phyloP scores from a whole-genome alignment of 2,888 invertebrate species.

The Netelia inedita region DNA sequence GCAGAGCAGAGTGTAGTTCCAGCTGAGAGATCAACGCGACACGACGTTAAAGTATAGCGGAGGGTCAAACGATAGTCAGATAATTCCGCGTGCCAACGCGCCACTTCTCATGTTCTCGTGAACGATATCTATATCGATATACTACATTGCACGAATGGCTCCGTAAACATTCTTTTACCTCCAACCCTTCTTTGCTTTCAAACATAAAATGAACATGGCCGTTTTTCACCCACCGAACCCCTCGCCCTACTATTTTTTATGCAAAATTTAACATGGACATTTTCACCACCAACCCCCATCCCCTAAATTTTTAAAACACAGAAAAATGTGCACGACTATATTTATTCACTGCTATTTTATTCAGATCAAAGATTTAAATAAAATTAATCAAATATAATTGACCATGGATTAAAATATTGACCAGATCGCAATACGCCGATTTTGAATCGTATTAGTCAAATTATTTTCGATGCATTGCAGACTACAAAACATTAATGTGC shows the following conservation, averaged over 20 bases:
- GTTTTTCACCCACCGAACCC: not conserved
- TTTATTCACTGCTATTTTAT: too few species aligned
- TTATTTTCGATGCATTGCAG: too few species aligned
- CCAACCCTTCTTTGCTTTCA: not conserved
- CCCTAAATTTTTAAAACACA: too few species aligned
- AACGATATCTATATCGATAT: constrained; percentile 12
- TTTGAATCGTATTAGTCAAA: too few species aligned
- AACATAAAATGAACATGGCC: not conserved
- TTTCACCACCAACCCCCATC: not conserved
- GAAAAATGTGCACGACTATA: too few species aligned
- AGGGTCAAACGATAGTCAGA: constrained; percentile 59
- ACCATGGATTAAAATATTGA: too few species aligned
- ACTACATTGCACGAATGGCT: not conserved
- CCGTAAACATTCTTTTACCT: not conserved
- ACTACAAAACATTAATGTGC: too few species aligned
- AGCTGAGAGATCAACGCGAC: constrained; percentile 61
- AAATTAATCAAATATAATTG: too few species aligned
- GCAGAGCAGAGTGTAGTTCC: constrained; percentile 44
- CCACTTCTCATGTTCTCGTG: constrained; percentile 1
- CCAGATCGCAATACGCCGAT: too few species aligned
- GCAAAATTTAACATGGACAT: not conserved
- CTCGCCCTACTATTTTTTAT: not conserved
- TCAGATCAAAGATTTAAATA: too few species aligned
- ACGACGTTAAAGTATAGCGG: constrained; percentile 51
- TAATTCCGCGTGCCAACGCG: constrained; percentile 46